Conservation (phyloP, 2,113 vertebrate species). For the Phalacrocorax aristotelis region DNA sequence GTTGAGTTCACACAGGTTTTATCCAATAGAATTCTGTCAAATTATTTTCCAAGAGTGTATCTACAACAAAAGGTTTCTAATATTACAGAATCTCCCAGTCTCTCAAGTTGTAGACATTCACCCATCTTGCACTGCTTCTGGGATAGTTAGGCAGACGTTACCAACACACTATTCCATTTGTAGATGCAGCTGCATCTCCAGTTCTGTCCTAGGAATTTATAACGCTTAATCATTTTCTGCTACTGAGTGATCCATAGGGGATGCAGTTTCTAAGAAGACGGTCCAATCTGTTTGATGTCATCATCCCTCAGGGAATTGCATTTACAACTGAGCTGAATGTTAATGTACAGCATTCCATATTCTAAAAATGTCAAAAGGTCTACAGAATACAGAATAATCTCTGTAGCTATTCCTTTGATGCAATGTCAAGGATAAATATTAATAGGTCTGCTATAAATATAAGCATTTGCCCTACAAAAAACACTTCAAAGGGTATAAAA, state of each 20-base stretch:
- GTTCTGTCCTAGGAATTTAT: not conserved
- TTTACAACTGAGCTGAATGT: conserved; percentile 25
- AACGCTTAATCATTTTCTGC: not conserved
- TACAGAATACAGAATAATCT: conserved; percentile 18
- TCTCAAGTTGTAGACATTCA: not conserved
- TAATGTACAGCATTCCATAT: conserved; percentile 22
- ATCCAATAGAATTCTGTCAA: not conserved
- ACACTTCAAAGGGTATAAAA: conserved; percentile 13
- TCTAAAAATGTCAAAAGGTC: conserved; percentile 50
- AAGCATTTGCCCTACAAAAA: conserved; percentile 19
- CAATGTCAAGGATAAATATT: conserved; percentile 44
- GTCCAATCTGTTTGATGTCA: conserved; percentile 22
- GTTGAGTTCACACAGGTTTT: not conserved
- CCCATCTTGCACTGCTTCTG: not conserved
- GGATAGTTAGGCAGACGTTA: not conserved
- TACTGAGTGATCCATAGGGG: not conserved
- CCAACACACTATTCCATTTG: not conserved
- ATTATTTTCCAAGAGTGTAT: not conserved
- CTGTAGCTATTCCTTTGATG: conserved; percentile 6
- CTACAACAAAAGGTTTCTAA: not conserved
- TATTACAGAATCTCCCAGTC: not conserved
- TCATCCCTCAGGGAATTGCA: not conserved
- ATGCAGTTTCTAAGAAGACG: not conserved
- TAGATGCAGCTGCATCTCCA: not conserved
- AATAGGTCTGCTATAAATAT: conserved; percentile 52